Conservation (phyloP, 2,113 vertebrate genomes). For the Colaptes auratus region DNA sequence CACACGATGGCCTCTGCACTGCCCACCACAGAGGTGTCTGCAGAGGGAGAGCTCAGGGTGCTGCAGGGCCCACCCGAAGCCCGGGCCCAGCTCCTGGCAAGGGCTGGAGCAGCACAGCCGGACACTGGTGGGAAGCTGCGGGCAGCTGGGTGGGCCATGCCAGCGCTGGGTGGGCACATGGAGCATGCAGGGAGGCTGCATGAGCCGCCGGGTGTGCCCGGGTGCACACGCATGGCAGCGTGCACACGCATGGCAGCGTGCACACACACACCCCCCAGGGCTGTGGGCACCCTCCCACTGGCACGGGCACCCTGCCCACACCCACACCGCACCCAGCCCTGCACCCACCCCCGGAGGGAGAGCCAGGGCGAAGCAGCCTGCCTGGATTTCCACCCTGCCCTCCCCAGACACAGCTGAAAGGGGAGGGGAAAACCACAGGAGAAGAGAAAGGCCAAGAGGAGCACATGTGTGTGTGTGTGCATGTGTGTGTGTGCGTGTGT, state of each 20-base stretch:
- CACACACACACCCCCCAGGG: rapidly evolving
- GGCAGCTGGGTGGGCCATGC: too few relatives aligned
- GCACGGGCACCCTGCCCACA: rapidly evolving
- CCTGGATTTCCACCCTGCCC: background rate
- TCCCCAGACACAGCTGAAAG: background rate
- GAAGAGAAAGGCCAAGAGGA: background rate
- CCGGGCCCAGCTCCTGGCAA: background rate
- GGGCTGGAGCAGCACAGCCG: rapidly evolving
- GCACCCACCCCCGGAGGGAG: background rate
- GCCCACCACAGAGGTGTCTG: background rate
- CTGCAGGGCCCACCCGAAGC: background rate
- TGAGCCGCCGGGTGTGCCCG: rapidly evolving
- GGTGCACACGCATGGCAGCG: too few relatives aligned
- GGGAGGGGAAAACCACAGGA: background rate
- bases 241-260: background rate
- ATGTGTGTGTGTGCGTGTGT: too few relatives aligned
- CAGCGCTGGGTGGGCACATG: background rate
- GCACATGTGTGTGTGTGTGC: background rate
- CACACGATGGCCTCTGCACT: rapidly evolving
- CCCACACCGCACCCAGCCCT: background rate
- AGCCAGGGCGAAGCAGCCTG: background rate
- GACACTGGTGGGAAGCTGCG: rapidly evolving
- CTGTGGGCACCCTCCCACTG: background rate
- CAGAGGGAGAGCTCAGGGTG: background rate
- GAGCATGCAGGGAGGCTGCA: background rate